These are phyloP conservation scores for Brachycybe producta DNA, from an alignment of 2,888 invertebrate genomes.

Conservation along the genomic window DNA sequence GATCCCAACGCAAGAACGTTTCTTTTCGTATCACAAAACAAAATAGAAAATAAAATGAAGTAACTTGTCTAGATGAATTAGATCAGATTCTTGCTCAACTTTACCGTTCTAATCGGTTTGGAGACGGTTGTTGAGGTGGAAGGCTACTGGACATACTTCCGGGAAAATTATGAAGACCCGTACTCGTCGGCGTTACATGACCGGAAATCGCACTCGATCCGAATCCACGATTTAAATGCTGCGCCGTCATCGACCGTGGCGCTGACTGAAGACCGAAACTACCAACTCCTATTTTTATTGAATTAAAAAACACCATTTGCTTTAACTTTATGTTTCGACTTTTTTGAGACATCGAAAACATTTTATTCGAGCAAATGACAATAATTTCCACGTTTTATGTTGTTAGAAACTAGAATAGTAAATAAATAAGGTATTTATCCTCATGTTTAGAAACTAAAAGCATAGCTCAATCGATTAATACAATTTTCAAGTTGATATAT, in stretches of 20 bases:
- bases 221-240: conserved; percentile 50
- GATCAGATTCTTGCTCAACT: background rate
- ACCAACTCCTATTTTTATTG: conserved; percentile 61
- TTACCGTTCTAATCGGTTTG: no score
- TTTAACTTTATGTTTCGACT: background rate
- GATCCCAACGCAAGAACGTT: conserved; percentile 16
- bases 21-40: no score
- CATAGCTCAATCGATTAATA: no score
- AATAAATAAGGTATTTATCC: no score
- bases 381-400: no score
- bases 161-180: conserved; percentile 45
- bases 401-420: no score
- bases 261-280: conserved; percentile 84
- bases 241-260: conserved; percentile 65
- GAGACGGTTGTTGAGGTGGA: conserved; percentile 33
- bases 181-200: conserved; percentile 56
- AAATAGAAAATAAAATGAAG: no score
- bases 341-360: background rate
- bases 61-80: background rate
- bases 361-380: background rate
- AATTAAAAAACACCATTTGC: background rate
- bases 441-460: no score
- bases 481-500: no score
- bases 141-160: conserved; percentile 34
- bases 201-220: conserved; percentile 54